Evolutionary conservation across 2,888 invertebrate genomes (phyloP).

Genomic region (Cephus sareptanus): DNA sequence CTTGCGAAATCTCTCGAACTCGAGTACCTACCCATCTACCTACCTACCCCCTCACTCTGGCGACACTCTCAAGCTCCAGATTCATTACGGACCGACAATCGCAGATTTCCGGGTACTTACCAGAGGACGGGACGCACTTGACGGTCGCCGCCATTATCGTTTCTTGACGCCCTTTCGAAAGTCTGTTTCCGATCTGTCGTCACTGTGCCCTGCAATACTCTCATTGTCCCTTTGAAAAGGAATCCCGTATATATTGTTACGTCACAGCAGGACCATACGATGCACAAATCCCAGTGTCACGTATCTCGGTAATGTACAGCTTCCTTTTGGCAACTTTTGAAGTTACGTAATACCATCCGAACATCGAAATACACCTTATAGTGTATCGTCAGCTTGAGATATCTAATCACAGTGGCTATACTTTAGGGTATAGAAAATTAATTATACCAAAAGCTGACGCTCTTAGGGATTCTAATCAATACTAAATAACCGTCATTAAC

Average conservation of each 20-base stretch:
- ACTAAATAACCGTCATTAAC: not conserved
- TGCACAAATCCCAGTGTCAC: not conserved
- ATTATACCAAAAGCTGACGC: not conserved
- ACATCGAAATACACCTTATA: not conserved
- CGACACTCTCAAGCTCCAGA: constrained; percentile 26
- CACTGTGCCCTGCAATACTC: constrained; percentile 4
- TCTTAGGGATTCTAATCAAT: not conserved
- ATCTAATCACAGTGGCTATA: not conserved
- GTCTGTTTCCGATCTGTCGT: constrained; percentile 41
- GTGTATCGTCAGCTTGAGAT: not conserved
- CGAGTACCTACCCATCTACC: not conserved
- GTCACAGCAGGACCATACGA: not conserved
- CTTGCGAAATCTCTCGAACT: constrained; percentile 42
- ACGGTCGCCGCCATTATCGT: constrained; percentile 28
- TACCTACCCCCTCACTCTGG: constrained; percentile 7
- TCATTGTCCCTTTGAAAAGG: not conserved
- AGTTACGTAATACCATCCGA: not conserved
- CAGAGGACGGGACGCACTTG: constrained; percentile 6
- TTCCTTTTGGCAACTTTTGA: not conserved
- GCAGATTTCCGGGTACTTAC: constrained; percentile 49
- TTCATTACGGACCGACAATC: constrained; percentile 39
- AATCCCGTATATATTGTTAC: constrained; percentile 13
- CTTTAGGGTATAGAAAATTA: not conserved
- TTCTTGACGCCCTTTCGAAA: constrained; percentile 18
- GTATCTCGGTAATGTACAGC: not conserved